Percentiles rank a stretch among this genome's conserved stretches.
Evolutionary conservation across 2,888 invertebrate species (phyloP).

Genomic region (Heliconius erato): DNA sequence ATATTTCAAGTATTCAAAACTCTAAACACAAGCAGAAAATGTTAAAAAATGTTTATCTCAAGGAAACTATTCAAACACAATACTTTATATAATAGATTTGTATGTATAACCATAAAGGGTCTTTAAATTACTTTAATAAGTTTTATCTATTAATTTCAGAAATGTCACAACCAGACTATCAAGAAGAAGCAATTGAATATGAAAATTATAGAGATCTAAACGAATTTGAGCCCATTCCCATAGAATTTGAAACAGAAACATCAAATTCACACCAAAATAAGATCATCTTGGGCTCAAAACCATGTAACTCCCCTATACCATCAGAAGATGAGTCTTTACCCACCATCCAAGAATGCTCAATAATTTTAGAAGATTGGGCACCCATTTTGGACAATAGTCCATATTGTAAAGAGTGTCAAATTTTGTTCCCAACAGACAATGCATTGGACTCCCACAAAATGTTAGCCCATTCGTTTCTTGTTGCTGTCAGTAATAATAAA

Average conservation of each 20-base stretch:
- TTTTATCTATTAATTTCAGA: slow-evolving; percentile 6
- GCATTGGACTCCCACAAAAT: slow-evolving; percentile 50
- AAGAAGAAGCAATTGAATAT: background rate
- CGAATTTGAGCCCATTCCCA: background rate
- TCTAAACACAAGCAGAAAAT: too few species aligned
- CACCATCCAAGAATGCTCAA: slow-evolving; percentile 35
- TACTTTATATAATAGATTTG: too few species aligned
- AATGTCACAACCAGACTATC: background rate
- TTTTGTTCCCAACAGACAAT: slow-evolving; percentile 49
- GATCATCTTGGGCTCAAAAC: slow-evolving; percentile 45
- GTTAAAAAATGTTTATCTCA: too few species aligned
- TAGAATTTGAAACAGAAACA: background rate
- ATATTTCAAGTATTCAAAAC: too few species aligned
- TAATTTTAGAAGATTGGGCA: slow-evolving; percentile 48
- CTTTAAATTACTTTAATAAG: background rate
- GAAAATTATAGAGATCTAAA: slow-evolving; percentile 6
- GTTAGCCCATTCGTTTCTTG: slow-evolving; percentile 49
- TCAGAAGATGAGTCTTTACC: slow-evolving; percentile 21
- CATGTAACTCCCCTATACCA: background rate
- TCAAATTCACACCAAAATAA: slow-evolving; percentile 37
- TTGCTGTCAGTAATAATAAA: slow-evolving; percentile 47
- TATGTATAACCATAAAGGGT: background rate
- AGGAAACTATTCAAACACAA: too few species aligned
- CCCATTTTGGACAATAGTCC: slow-evolving; percentile 36
- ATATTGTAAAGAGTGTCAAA: slow-evolving; percentile 48